These are phyloP conservation scores for Drosophila mayri DNA, from an alignment of 1,140 invertebrate species.

Conservation along the genomic window DNA sequence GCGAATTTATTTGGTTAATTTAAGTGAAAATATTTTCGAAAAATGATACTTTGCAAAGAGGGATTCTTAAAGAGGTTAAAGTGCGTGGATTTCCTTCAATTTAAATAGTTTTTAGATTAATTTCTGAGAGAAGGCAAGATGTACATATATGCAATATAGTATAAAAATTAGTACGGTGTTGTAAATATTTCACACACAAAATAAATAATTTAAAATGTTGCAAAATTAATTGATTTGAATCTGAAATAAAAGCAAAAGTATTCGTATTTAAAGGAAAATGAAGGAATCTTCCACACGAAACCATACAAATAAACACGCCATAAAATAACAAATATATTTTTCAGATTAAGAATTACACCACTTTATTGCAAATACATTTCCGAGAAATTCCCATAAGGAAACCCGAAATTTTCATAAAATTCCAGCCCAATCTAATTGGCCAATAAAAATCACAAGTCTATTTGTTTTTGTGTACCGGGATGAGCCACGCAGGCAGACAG, in stretches of 20 bases:
- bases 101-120: background rate
- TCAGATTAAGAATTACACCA: background rate
- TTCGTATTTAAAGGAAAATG: no score
- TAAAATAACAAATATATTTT: background rate
- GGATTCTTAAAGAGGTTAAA: background rate
- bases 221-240: no score
- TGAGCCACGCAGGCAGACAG: slow-evolving; percentile 5
- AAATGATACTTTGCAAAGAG: background rate
- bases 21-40: background rate
- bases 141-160: background rate
- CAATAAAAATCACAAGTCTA: background rate
- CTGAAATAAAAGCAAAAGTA: no score
- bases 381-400: background rate
- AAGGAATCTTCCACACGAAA: no score
- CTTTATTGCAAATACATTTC: background rate
- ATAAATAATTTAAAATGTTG: no score
- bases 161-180: background rate
- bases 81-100: background rate
- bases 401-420: background rate
- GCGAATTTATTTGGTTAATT: slow-evolving; percentile 14
- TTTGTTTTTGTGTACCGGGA: slow-evolving; percentile 2
- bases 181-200: no score
- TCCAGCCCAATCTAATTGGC: background rate
- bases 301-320: background rate
- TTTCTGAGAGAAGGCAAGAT: background rate